These are phyloP conservation scores for Nicator chloris DNA, from an alignment of 2,113 vertebrate species.

Conservation along the genomic window DNA sequence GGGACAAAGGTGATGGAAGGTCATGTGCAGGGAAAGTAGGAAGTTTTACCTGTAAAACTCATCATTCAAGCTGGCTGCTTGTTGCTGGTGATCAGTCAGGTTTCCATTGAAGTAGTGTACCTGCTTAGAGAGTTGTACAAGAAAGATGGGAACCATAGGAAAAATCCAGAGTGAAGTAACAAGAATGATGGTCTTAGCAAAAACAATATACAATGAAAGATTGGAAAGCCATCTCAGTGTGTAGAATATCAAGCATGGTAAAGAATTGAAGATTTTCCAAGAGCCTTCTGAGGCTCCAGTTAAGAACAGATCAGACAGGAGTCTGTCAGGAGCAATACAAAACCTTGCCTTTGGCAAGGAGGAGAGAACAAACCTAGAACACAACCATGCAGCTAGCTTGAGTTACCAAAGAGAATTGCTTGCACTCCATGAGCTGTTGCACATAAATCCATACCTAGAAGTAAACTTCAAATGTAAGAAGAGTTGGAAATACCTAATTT, in stretches of 20 bases:
- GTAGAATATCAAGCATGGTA: background rate
- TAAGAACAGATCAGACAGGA: background rate
- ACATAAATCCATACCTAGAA: background rate
- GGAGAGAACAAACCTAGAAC: background rate
- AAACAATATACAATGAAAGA: accelerated
- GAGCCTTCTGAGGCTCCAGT: background rate
- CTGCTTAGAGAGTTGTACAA: background rate
- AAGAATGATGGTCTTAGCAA: background rate
- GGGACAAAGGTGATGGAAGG: background rate
- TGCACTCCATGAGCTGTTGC: background rate
- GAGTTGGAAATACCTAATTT: background rate
- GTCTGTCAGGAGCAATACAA: background rate
- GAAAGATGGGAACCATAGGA: background rate
- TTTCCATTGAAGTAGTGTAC: background rate
- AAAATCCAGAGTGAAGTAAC: background rate
- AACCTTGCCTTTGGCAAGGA: background rate
- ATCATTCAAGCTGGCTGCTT: background rate
- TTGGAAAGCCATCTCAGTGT: background rate
- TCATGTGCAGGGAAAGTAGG: background rate
- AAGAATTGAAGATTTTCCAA: background rate
- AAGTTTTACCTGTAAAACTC: background rate
- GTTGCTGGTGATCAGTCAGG: background rate
- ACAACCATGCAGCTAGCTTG: background rate
- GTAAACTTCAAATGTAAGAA: background rate
- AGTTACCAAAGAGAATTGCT: background rate